Conservation (phyloP, 2,113 vertebrate genomes). For the Ciconia maguari region DNA sequence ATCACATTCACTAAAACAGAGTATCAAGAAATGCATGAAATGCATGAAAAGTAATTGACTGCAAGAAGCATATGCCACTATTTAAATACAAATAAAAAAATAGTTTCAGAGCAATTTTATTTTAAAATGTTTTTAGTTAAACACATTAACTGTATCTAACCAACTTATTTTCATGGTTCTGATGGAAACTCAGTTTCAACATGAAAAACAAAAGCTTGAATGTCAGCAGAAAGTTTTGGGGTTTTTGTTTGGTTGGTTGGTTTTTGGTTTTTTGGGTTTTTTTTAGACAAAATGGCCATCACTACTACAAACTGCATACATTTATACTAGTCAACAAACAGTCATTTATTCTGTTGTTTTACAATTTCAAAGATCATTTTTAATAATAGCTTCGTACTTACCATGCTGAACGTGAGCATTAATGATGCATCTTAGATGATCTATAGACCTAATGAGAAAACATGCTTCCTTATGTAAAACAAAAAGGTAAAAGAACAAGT, state of each 20-base stretch:
- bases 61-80: neutral
- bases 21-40: neutral
- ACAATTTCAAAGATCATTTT: neutral
- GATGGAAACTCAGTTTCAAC: neutral
- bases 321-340: neutral
- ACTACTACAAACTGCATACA: neutral
- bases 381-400: slow-evolving; percentile 56
- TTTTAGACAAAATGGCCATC: neutral
- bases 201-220: neutral
- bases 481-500: neutral
- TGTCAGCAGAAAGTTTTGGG: neutral
- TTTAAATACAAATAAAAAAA: neutral
- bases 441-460: slow-evolving; percentile 84
- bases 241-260: too few relatives aligned
- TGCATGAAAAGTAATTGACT: neutral
- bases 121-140: neutral
- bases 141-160: neutral
- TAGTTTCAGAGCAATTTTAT: neutral
- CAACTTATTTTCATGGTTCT: neutral
- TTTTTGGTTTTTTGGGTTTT: too few relatives aligned
- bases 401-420: slow-evolving; percentile 92
- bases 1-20: neutral
- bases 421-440: slow-evolving; percentile 85
- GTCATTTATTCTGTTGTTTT: neutral
- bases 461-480: slow-evolving; percentile 81